Evolutionary conservation across 2,797 vertebrate species (phyloP), one percentile per base, ranked within the genome.

Genomic region (Lepilemur septentrionalis): DNA sequence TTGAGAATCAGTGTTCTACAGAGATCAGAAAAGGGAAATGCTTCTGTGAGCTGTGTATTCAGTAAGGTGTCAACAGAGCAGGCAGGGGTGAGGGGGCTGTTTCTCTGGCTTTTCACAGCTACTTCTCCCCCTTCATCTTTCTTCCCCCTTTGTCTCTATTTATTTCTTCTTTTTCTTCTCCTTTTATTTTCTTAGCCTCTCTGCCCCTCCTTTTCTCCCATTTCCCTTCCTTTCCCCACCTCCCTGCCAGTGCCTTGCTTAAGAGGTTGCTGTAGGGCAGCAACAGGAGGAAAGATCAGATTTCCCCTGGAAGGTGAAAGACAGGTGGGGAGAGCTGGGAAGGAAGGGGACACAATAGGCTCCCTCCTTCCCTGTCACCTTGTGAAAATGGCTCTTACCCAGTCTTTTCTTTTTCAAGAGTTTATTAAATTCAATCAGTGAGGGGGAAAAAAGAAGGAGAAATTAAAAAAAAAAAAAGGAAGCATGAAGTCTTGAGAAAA

Each of bases 401-500:
- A n/a, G 41, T 41, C 63, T 91, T 92, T 86, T 83, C 86, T 63
- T 67, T 96, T 93, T 79, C 61, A 95, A 86, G 57, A 97, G 67
- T 95, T 97, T 0, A 9, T 97, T 97, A 97, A 98, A 94, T 46
- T 94, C 93, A 97, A 96, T 94, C 79, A 92, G 48, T 70, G 69
- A 93, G 93, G 5, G 7, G 7, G 50, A 41, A 41, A 93, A 93
- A 93, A 20, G 89, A 25, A 93, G 92, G 97, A 97, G 85, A 17
- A 93, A 98, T 88, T 5, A 59, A 91, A 95, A 97, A 97, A 98
- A 57, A 55, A 89, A 94, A 97, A 97, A 98, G 93, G 52, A 97
- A 97, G 95, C 96, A 96, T 55, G 81, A 97, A 98, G 88, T 94
- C 96, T 94, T 50, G 94, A 97, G 92, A 90, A 97, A 98, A 98